Evolutionary conservation across 64 coral and sea anemone species (phyloP).

Genomic region (Actinia tenebrosa): DNA sequence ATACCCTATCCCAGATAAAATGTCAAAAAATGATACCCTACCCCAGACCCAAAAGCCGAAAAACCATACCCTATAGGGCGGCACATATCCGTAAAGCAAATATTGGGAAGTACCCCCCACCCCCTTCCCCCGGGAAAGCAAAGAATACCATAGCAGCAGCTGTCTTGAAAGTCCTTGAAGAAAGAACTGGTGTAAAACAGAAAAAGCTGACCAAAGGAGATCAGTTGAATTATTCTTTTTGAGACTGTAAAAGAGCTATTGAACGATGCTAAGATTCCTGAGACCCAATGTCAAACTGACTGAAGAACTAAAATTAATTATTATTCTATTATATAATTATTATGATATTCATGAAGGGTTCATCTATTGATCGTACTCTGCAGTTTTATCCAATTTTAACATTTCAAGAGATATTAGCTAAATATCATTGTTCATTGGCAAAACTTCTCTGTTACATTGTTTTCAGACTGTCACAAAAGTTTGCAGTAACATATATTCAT

Average conservation of each 20-base stretch:
- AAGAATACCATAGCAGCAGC: neutral
- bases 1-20: too few species aligned
- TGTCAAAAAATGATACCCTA: too few species aligned
- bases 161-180: neutral
- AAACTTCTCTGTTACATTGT: neutral
- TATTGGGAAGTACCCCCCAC: too few species aligned
- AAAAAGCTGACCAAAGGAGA: neutral
- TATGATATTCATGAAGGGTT: too few species aligned
- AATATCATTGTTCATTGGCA: neutral
- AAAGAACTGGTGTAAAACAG: neutral
- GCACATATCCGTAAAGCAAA: too few species aligned
- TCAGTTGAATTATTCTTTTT: neutral
- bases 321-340: neutral
- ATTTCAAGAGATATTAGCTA: too few species aligned
- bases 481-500: constrained; percentile 21
- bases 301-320: neutral
- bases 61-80: too few species aligned
- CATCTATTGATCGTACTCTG: too few species aligned
- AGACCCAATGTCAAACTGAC: neutral
- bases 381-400: too few species aligned
- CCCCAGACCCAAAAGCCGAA: too few species aligned
- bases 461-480: constrained; percentile 12
- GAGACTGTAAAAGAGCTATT: neutral
- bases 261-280: neutral
- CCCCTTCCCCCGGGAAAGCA: neutral